A percentile compares a stretch with the other conserved stretches of the same genome.
Evolutionary conservation across 2,797 vertebrate species (phyloP).

Genomic region (Carduelis carduelis): DNA sequence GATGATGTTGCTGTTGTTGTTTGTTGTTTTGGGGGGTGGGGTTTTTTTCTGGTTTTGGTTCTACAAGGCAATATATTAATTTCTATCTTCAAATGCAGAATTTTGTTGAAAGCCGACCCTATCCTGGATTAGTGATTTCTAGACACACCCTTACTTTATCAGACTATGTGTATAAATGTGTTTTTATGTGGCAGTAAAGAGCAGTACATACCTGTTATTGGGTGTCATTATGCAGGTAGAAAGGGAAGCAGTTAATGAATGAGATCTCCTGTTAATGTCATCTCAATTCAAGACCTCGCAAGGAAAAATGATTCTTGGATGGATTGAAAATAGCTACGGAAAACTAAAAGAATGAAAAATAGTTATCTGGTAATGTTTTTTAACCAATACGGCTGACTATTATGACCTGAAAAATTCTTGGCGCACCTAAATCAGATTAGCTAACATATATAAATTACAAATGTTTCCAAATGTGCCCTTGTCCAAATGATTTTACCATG

Average conservation of each 20-base stretch:
- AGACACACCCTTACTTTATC: neutral
- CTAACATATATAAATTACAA: neutral
- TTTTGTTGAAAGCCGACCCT: neutral
- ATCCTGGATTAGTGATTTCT: neutral
- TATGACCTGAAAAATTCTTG: neutral
- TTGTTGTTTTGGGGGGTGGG: neutral
- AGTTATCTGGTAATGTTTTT: neutral
- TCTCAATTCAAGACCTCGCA: neutral
- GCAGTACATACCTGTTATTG: neutral
- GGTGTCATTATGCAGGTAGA: neutral
- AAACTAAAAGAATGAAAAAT: neutral
- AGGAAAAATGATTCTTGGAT: neutral
- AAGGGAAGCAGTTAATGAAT: neutral
- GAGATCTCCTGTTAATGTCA: neutral
- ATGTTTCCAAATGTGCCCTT: neutral
- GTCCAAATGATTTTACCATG: neutral
- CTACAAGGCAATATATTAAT: neutral
- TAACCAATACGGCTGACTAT: neutral
- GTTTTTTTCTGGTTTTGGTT: neutral
- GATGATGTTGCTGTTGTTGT: too few relatives aligned
- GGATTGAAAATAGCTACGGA: neutral
- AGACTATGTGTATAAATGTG: neutral
- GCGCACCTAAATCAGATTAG: neutral
- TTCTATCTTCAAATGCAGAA: neutral
- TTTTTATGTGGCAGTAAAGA: neutral